Base-by-base conservation (phyloP, 2,113 vertebrate species). In the Gorilla gorilla region DNA sequence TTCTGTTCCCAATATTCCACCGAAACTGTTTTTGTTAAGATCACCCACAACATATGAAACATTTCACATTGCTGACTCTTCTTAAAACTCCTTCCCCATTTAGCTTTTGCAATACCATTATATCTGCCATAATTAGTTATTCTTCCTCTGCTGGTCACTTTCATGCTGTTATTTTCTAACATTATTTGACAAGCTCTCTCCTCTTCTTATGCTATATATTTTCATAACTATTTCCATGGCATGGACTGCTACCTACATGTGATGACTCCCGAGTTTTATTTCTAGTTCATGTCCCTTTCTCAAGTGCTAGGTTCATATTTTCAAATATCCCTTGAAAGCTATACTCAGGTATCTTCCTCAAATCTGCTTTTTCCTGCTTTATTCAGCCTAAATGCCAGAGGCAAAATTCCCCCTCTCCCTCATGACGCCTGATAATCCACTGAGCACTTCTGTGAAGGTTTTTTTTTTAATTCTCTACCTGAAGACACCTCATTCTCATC, bases 281-380 rank as follows among this genome's bases (percentile, higher is more conserved):
- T 86, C 66, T 84, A 92, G 68, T 18, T 92, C 38, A 57, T 40
- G 50, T 52, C 35, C 30, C 43, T 94, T 90, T 80, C 70, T 97
- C 48, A 83, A 50, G 12, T 12, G 78, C n/a, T 40, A 76, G 35
- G n/a, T 68, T n/a, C 20, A 5, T 27, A 92, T 75, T 92, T 84
- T 89, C 30, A 84, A 89, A 45, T 35, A 89, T 18, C 12, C 23
- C 14, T 23, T 92, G 22, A 61, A 88, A 96, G 23, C 8, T 94
- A 22, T 27, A 85, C 8, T 64, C 32, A 38, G 50, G 43, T 52
- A 55, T 76, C 50, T 79, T 85, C 23, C 38, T 32, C 27, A 84
- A 22, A 59, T 83, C 20, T 93, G n/a, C 5, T 38, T 14, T 23
- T 73, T 78, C 81, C 22, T 13, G 17, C 52, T 90, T 90, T 78